Evolutionary conservation across 2,797 vertebrate genomes (phyloP).

Genomic region (Fistularia commersonii): DNA sequence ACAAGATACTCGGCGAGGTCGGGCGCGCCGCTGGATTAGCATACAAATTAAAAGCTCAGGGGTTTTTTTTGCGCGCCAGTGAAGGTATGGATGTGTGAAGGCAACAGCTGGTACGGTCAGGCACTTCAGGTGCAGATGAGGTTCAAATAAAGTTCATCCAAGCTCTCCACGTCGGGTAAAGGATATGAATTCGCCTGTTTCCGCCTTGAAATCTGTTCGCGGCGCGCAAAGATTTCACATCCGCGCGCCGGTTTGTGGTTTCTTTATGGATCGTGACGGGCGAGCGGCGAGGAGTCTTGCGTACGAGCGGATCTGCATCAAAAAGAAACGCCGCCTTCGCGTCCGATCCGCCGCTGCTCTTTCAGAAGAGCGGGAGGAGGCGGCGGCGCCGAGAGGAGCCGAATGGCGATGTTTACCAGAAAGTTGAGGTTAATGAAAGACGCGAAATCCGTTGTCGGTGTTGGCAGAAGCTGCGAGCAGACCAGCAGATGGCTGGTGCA

Average conservation of each 20-base stretch:
- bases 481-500: too few relatives aligned
- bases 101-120: too few relatives aligned
- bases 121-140: not conserved
- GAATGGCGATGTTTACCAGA: conserved; percentile 47
- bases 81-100: too few relatives aligned
- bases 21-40: conserved; percentile 11
- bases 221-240: too few relatives aligned
- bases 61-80: not conserved
- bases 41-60: conserved; percentile 34
- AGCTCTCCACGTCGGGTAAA: too few relatives aligned
- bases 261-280: not conserved
- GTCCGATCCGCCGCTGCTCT: conserved; percentile 56
- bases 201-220: too few relatives aligned
- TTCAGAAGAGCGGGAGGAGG: conserved; percentile 50
- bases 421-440: conserved; percentile 38
- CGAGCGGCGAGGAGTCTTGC: conserved; percentile 3
- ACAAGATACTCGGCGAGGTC: conserved; percentile 31
- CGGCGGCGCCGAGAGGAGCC: conserved; percentile 32
- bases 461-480: not conserved
- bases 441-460: not conserved
- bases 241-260: too few relatives aligned
- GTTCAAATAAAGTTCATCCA: too few relatives aligned
- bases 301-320: conserved; percentile 48
- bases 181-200: too few relatives aligned
- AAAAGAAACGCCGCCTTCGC: conserved; percentile 22